These are phyloP conservation scores for Suillia variegata DNA, from an alignment of 2,888 invertebrate genomes.

Conservation along the genomic window DNA sequence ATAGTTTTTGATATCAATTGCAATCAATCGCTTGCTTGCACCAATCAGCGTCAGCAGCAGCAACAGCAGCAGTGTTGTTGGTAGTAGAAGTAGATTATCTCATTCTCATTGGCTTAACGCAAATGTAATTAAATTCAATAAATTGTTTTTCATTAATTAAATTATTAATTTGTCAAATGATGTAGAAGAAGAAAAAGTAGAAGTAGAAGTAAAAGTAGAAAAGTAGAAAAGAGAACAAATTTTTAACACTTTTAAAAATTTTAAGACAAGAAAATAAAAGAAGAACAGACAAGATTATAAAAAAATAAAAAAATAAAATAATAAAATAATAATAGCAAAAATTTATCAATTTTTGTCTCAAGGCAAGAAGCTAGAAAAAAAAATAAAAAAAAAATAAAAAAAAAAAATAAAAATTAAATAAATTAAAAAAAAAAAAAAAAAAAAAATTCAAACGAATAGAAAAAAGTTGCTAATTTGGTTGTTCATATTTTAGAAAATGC, in stretches of 20 bases:
- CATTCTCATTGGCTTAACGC: slow-evolving; percentile 59
- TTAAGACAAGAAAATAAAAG: slow-evolving; percentile 10
- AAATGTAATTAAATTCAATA: slow-evolving; percentile 54
- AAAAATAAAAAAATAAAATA: slow-evolving; percentile 12
- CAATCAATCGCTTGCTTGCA: slow-evolving; percentile 12
- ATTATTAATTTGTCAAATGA: slow-evolving; percentile 19
- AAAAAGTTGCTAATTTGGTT: not conserved
- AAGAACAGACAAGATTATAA: slow-evolving; percentile 6
- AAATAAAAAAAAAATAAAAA: not conserved
- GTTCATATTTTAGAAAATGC: not conserved
- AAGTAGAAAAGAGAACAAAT: slow-evolving; percentile 26
- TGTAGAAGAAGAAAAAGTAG: slow-evolving; percentile 34
- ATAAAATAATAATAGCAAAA: slow-evolving; percentile 8
- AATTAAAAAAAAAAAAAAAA: not conserved
- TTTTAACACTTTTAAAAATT: slow-evolving; percentile 14
- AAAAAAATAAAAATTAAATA: not conserved
- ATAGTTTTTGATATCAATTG: not conserved
- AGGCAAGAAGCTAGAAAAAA: slow-evolving; percentile 14
- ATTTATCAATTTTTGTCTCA: slow-evolving; percentile 3
- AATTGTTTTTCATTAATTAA: slow-evolving; percentile 39
- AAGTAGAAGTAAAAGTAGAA: slow-evolving; percentile 27
- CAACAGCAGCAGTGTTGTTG: slow-evolving; percentile 53
- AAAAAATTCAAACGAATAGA: no score
- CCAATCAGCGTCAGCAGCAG: slow-evolving; percentile 36
- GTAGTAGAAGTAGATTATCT: slow-evolving; percentile 59